phyloP scores from a whole-genome alignment of 30 jellyfish, hydroid and myxozoan species.

The Calvadosia cruxmelitensis region DNA sequence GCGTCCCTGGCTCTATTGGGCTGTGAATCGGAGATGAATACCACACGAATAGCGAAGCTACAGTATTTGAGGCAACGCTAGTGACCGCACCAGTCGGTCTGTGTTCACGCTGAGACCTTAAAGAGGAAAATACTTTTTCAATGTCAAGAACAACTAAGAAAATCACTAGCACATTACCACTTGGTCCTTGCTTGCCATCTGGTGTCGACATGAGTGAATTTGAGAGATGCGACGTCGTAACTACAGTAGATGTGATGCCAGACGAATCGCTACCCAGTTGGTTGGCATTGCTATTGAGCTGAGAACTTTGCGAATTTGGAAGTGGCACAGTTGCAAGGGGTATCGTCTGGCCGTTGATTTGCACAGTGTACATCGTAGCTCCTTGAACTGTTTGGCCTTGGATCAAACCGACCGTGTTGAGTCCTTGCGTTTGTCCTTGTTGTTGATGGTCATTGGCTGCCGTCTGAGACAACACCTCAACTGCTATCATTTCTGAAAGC shows the following conservation, averaged over 20 bases:
- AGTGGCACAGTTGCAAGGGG: constrained; percentile 72
- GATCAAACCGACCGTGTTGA: constrained; percentile 12
- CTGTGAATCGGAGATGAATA: too few species aligned
- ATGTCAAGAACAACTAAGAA: too few species aligned
- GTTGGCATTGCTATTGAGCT: too few species aligned
- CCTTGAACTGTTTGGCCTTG: constrained; percentile 50
- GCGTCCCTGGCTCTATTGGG: too few species aligned
- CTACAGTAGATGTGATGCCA: not conserved
- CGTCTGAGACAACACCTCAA: constrained; percentile 46
- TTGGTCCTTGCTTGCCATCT: not conserved
- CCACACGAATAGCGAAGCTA: too few species aligned
- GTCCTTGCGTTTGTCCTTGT: constrained; percentile 8
- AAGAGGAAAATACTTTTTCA: too few species aligned
- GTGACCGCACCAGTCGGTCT: too few species aligned
- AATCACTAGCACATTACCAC: too few species aligned
- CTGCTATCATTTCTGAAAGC: constrained; percentile 55
- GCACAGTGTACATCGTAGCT: constrained; percentile 71
- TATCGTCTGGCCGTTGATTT: constrained; percentile 60
- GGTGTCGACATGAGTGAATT: not conserved
- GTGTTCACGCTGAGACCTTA: too few species aligned
- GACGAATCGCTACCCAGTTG: not conserved
- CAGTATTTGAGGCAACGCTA: too few species aligned
- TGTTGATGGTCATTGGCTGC: constrained; percentile 8
- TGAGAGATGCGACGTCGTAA: not conserved
- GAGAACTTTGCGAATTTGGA: constrained; percentile 26